These are phyloP conservation scores for Xanthia togata DNA, from an alignment of 2,888 invertebrate genomes.

Conservation along the genomic window DNA sequence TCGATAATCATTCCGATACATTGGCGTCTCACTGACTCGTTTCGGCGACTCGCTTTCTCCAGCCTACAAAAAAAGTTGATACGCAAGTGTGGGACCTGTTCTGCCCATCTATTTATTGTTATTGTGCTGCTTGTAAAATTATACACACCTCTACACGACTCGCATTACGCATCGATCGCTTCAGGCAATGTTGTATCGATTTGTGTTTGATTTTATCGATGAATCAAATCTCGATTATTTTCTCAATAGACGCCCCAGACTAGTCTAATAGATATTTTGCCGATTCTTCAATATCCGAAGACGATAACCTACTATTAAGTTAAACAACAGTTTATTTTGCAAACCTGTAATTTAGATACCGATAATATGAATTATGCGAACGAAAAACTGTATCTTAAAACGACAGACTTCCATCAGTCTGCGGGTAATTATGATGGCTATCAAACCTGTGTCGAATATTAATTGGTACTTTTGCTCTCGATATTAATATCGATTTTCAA, in stretches of 20 bases:
- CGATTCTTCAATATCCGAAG: constrained; percentile 23
- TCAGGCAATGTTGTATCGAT: constrained; percentile 43
- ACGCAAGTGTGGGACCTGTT: constrained; percentile 73
- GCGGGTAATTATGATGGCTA: constrained; percentile 56
- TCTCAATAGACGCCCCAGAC: constrained; percentile 8
- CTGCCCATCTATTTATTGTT: constrained; percentile 74
- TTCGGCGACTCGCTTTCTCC: constrained; percentile 80
- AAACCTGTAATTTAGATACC: constrained; percentile 53
- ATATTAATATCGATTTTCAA: constrained; percentile 54
- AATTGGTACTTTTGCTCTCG: constrained; percentile 64
- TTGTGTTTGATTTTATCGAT: constrained; percentile 47
- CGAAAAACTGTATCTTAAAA: constrained; percentile 42
- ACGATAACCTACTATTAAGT: constrained; percentile 51
- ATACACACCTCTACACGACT: constrained; percentile 60
- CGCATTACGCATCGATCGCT: constrained; percentile 56
- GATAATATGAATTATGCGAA: constrained; percentile 48
- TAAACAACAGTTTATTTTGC: constrained; percentile 61
- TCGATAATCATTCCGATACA: constrained; percentile 67
- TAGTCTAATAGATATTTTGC: constrained; percentile 53
- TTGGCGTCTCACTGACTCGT: constrained; percentile 67
- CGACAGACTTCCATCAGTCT: constrained; percentile 58
- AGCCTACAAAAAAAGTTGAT: constrained; percentile 76
- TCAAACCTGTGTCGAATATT: constrained; percentile 58
- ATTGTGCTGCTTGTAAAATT: constrained; percentile 69
- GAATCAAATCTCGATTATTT: constrained; percentile 22